Evolutionary conservation across 2,113 vertebrate species (phyloP).

Genomic region (Galeopterus variegatus): DNA sequence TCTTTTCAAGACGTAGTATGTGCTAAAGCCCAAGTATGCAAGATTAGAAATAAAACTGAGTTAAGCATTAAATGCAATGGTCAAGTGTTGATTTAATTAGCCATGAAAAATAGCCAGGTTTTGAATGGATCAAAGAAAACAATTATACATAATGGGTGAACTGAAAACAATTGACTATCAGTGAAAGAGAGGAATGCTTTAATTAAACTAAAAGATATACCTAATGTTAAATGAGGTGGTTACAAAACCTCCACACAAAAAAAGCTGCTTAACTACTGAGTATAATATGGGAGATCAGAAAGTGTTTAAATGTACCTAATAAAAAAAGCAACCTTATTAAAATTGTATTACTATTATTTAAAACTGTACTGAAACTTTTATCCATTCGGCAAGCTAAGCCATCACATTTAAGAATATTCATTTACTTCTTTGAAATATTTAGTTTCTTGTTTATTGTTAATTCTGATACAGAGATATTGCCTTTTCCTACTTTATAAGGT

Average conservation of each 20-base stretch:
- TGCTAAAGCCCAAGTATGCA: conserved; percentile 53
- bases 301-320: conserved; percentile 71
- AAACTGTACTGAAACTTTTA: conserved; percentile 69
- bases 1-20: conserved; percentile 68
- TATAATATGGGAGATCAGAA: conserved; percentile 82
- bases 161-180: conserved; percentile 85
- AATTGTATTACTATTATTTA: conserved; percentile 79
- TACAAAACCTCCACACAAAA: conserved; percentile 73
- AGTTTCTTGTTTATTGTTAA: conserved; percentile 28
- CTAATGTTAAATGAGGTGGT: conserved; percentile 88
- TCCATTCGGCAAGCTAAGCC: conserved; percentile 82
- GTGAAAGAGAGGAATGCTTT: conserved; percentile 82
- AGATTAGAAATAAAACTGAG: conserved; percentile 72
- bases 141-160: conserved; percentile 78
- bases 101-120: conserved; percentile 74
- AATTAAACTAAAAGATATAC: conserved; percentile 88
- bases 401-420: conserved; percentile 82
- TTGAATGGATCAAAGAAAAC: conserved; percentile 82
- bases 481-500: conserved; percentile 9
- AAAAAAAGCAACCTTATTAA: conserved; percentile 78
- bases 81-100: conserved; percentile 78
- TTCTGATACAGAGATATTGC: not conserved
- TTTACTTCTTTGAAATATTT: conserved; percentile 74
- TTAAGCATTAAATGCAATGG: conserved; percentile 72
- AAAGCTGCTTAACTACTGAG: conserved; percentile 79